Evolutionary conservation across 2,888 invertebrate species (phyloP).

Genomic region (Pseudanteris insignis): DNA sequence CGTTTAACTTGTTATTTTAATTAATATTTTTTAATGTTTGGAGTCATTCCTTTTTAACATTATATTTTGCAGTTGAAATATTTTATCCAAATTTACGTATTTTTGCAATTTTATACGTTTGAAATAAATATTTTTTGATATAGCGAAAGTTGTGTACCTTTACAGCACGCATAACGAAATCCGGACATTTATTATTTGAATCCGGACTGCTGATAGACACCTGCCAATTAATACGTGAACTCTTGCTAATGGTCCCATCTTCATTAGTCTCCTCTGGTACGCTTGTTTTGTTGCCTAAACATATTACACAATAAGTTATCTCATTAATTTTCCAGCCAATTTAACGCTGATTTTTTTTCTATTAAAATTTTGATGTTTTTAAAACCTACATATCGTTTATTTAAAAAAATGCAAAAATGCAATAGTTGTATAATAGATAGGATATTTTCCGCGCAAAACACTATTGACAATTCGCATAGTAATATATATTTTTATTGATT

Average conservation of each 20-base stretch:
- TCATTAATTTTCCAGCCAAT: constrained; percentile 16
- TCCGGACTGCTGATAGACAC: constrained; percentile 59
- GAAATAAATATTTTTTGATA: constrained; percentile 37
- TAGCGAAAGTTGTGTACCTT: constrained; percentile 61
- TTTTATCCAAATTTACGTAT: too few relatives aligned
- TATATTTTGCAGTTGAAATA: too few relatives aligned
- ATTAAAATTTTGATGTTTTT: too few relatives aligned
- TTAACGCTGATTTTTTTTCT: constrained; percentile 18
- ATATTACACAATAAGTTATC: constrained; percentile 42
- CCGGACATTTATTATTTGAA: constrained; percentile 61
- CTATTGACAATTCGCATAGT: too few relatives aligned
- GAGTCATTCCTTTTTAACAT: too few relatives aligned
- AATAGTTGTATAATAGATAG: too few relatives aligned
- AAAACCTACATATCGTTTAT: too few relatives aligned
- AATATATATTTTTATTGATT: too few relatives aligned
- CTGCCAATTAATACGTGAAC: constrained; percentile 56
- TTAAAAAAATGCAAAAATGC: too few relatives aligned
- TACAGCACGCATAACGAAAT: constrained; percentile 64
- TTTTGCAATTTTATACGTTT: constrained; percentile 19
- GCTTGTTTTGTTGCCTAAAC: constrained; percentile 62
- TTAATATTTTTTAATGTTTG: too few relatives aligned
- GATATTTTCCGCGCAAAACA: too few relatives aligned
- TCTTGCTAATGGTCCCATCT: constrained; percentile 56
- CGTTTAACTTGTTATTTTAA: too few relatives aligned
- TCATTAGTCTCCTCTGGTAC: constrained; percentile 53